Base-by-base conservation (phyloP, 2,888 invertebrate species). In the Cylindroiulus punctatus region DNA sequence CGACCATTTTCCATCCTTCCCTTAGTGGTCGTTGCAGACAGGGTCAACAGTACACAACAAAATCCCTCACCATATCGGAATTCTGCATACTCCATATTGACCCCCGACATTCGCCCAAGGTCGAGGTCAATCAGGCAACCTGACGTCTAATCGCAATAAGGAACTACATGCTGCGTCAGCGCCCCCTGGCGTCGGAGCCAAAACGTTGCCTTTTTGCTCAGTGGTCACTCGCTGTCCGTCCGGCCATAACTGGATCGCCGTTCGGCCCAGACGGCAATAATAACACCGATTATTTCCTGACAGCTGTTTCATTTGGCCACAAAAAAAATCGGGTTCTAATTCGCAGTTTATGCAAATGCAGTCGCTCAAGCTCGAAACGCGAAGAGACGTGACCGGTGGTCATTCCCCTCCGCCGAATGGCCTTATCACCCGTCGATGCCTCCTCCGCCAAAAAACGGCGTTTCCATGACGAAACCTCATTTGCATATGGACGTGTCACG, bases 401-500 rank as follows among this genome's bases (percentile, higher is more conserved):
- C 52, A 57, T 57, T 57, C 52, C 52, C 52, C 52, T 57, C n/a
- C 52, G 17, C 47, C 12, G 47, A 47, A 1, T n/a, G n/a, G 12
- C 52, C 52, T 57, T 57, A 57, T 57, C 52, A 17, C 36, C 36
- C 36, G 2, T 2, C 36, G 36, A 36, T 36, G 3, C 2, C 36
- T 36, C 36, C 36, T 2, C 36, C 36, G 7, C 36, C 36, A 36
- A 36, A 19, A 57, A 57, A 19, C 14, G 52, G 52, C 19, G 52
- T n/a, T 17, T 57, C 52, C n/a, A n/a, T 57, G n/a, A 57, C 44
- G 52, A 57, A 47, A n/a, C 7, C 52, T 19, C 52, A 57, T 57
- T 57, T 57, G 52, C 52, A 57, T 57, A 57, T n/a, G 14, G 19
- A n/a, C n/a, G n/a, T 57, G n/a, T 57, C n/a, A n/a, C n/a, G 52